Percentiles rank a stretch among this genome's conserved stretches.
These are phyloP conservation scores for Nymphalis polychloros DNA, from an alignment of 2,888 invertebrate genomes.

Conservation along the genomic window DNA sequence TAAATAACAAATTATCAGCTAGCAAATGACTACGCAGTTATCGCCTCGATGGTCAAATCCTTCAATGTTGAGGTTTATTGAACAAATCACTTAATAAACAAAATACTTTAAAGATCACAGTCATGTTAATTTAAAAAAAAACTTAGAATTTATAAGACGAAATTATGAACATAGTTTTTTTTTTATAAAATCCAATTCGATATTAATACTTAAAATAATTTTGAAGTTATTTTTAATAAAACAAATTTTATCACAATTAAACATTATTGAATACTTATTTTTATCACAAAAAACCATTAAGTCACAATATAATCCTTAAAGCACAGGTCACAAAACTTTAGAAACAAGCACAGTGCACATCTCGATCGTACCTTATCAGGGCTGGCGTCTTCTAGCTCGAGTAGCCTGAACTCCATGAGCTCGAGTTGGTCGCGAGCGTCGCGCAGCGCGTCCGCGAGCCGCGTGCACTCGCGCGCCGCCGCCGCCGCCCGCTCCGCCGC, in stretches of 20 bases:
- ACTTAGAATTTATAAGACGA: no score
- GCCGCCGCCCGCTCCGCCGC: conserved; percentile 71
- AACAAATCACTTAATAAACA: conserved; percentile 27
- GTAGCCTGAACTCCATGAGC: conserved; percentile 88
- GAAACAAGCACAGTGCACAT: no score
- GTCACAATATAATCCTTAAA: no score
- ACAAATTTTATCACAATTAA: no score
- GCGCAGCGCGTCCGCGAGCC: conserved; percentile 84
- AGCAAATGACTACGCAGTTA: conserved; percentile 16
- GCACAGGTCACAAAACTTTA: not conserved
- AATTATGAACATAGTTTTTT: no score
- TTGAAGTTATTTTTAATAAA: no score
- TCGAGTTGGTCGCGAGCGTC: conserved; percentile 91
- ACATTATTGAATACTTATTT: not conserved
- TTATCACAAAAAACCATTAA: not conserved
- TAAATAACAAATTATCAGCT: not conserved
- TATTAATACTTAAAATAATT: no score
- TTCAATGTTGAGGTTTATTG: conserved; percentile 30
- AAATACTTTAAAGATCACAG: conserved; percentile 8
- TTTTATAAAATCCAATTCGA: no score
- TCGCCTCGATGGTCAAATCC: conserved; percentile 29
- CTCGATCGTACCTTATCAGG: conserved; percentile 70
- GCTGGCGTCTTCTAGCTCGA: conserved; percentile 87
- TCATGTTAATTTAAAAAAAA: not conserved
- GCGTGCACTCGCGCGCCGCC: conserved; percentile 78